Base-by-base conservation (phyloP, 30 jellyfish, hydroid and myxozoan genomes). In the Hydractinia echinata region DNA sequence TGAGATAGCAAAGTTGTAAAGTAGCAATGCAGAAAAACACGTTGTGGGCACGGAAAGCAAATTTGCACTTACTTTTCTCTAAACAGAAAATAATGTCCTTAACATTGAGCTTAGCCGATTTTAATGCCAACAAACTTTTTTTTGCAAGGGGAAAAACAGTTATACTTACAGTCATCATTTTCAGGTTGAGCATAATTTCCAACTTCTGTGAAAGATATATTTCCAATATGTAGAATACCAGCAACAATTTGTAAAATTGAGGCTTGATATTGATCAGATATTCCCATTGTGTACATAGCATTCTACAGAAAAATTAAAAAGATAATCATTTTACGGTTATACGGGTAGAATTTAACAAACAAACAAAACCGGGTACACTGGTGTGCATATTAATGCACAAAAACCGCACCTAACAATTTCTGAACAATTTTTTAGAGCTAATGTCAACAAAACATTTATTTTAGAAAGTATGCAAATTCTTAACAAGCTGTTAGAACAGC, bases 141-240 rank as follows among this genome's bases (percentile, higher is more conserved):
- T 58, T 58, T 3, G 39, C 19, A 64, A 7, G 19, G 51, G 4
- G 39, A 64, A 64, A 7, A 64, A n/a, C 16, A 7, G 18, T 64
- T 5, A 60, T 5, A 83, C 97, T 66, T 73, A 95, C 99, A 89
- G 4, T 90, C 96, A 55, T 95, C 99, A 60, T 95, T 95, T 72
- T 86, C 94, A 4, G 97, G 97, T 66, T 89, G 97, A 4, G 99
- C 99, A 66, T 89, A 86, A 79, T 95, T 95, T 20, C 94, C 97
- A 70, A 89, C 99, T 73, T 95, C 99, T 20, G 77, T 51, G 79
- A 95, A 95, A 15, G 85, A 30, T 49, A 95, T 77, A 62, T 95
- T 95, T 52, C 99, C 99, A 54, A 95, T 79, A 56, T 95, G 99
- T 6, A 95, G 90, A 66, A 95, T 95, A 4, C 99, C 96, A 11